Base-by-base conservation (phyloP, 2,113 vertebrate genomes). In the Chinchilla lanigera region DNA sequence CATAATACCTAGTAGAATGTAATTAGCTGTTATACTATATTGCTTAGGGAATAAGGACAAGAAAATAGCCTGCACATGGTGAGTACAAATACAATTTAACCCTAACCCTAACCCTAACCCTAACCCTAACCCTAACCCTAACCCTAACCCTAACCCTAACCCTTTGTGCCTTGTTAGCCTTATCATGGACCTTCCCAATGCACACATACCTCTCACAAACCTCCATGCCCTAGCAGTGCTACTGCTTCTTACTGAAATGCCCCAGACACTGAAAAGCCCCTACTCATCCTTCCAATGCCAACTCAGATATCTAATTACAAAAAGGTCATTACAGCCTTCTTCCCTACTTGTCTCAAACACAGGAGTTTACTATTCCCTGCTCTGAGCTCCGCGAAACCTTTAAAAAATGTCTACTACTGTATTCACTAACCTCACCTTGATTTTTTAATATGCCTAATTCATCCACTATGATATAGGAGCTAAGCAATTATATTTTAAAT, bases 271-370 rank as follows among this genome's bases (percentile, higher is more conserved):
- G 35, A 30, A 73, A 75, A 81, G 38, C 35, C n/a, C 83, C 78
- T 26, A 60, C 22, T 41, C 61, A 90, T 82, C 71, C 26, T 77
- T 90, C 73, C 47, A 97, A 90, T 61, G 52, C 67, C 86, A 97
- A 54, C 38, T 73, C 71, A 75, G 67, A 56, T 75, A 90, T 19
- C 47, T n/a, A 90, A 86, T 91, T 86, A 77, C 61, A 77, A 93
- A 96, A 82, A 75, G 58, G 2, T 50, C 33, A 73, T 75, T 52
- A 73, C 14, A 47, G 65, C 73, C 8, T 90, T 86, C 86, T 65
- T 95, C 41, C 38, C 78, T 89, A 73, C 52, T 56, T 58, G 65
- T 96, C 33, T 30, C 71, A 84, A 77, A 94, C 63, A 92, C 56
- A 86, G 10, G 14, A 63, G 38, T 85, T 75, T 89, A 85, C 81